Conservation (phyloP, 2,113 vertebrate genomes). For the Phyllopteryx taeniolatus region DNA sequence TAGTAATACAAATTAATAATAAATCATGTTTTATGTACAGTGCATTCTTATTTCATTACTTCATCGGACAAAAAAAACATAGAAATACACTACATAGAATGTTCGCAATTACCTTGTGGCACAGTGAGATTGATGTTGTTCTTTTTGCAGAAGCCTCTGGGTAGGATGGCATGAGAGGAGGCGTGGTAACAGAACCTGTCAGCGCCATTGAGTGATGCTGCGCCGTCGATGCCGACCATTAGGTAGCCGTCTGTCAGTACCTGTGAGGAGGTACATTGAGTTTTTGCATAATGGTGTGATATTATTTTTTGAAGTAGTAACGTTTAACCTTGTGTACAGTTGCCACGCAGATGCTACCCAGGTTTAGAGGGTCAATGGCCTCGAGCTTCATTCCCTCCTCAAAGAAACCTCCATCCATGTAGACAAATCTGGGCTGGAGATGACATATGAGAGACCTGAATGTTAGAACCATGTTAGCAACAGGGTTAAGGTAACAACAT, state of each 20-base stretch:
- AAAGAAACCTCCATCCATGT: conserved; percentile 86
- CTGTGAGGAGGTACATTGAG: conserved; percentile 52
- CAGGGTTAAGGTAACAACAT: neutral
- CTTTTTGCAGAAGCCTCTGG: conserved; percentile 83
- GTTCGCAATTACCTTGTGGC: conserved; percentile 76
- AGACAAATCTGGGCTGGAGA: conserved; percentile 84
- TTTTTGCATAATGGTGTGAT: neutral
- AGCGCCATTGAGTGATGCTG: conserved; percentile 70
- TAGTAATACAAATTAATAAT: neutral
- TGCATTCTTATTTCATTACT: neutral
- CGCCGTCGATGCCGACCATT: conserved; percentile 91
- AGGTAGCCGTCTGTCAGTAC: conserved; percentile 90
- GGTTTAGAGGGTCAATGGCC: conserved; percentile 91
- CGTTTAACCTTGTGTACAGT: conserved; percentile 85
- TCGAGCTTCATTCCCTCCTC: conserved; percentile 94
- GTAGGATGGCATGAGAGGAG: conserved; percentile 88
- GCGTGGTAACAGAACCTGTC: conserved; percentile 96
- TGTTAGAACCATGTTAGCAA: neutral
- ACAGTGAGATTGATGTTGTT: conserved; percentile 83
- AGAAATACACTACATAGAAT: neutral
- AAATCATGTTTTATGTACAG: neutral
- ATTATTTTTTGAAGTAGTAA: neutral
- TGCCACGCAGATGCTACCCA: conserved; percentile 95
- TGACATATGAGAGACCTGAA: neutral
- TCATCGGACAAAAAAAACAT: neutral